Base-by-base conservation (phyloP, 2,888 invertebrate species). In the Euphydryas editha region DNA sequence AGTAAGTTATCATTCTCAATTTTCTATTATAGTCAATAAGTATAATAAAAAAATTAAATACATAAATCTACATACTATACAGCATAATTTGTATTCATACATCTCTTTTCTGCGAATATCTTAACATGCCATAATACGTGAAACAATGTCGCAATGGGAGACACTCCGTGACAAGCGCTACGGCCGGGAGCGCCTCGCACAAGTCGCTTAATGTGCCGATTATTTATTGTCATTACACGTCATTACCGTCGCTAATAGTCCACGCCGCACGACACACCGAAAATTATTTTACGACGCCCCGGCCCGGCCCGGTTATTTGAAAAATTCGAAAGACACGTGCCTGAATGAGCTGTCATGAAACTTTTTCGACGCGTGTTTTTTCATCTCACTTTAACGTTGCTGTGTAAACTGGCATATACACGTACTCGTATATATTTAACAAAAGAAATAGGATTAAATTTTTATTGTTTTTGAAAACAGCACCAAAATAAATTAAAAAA, bases 241-340 rank as follows among this genome's bases (percentile, higher is more conserved):
- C 86, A 91, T 91, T 90, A 91, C 83, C 76, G 79, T 65, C 78
- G 81, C 86, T 90, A 90, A 89, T 87, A 85, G 84, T 84, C 81
- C 80, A 79, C 79, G 76, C 75, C 76, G 76, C 77, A 81, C 80
- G 83, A 82, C 84, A 88, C 85, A 81, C 81, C 73, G 73, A 79
- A 84, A 82, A 85, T 84, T 80, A 82, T 88, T 88, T 82, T 78
- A 81, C 81, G 79, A 79, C 81, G 72, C 72, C 76, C 76, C 85
- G 83, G 85, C 82, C 76, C 77, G 72, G 74, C 77, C 62, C 67
- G 77, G 81, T 79, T 83, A 87, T 86, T 82, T 75, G 74, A 80
- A 81, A 81, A 84, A 86, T 85, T 83, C 81, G 51, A 30, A 81
- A 81, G 83, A 78, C 71, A 76, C 79, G 76, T 80, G 73, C 75